A percentile compares a stretch with the other conserved stretches of the same genome.
Evolutionary conservation across 2,797 vertebrate species (phyloP).

Genomic region (Aphelocoma californica): DNA sequence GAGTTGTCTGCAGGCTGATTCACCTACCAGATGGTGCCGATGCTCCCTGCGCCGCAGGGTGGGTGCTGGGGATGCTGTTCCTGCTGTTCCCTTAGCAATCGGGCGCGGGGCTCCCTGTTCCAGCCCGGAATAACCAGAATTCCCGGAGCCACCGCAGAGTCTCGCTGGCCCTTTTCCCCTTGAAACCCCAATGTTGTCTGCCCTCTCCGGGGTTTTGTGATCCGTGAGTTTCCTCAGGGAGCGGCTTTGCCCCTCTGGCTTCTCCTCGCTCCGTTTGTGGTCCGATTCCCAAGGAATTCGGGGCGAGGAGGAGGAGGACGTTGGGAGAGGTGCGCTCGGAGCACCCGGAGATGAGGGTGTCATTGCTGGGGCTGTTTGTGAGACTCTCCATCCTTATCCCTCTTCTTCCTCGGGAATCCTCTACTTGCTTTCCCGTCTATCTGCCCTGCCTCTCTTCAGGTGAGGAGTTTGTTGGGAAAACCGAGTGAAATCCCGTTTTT

Average conservation of each 20-base stretch:
- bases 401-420: neutral
- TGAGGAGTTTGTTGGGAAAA: neutral
- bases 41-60: neutral
- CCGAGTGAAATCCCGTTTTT: neutral
- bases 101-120: neutral
- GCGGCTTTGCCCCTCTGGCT: neutral
- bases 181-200: neutral
- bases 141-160: neutral
- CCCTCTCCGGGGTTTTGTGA: neutral
- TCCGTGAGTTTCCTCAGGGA: neutral
- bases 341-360: neutral
- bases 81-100: slow-evolving; percentile 13
- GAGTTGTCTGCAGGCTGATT: slow-evolving; percentile 37
- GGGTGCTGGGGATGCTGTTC: slow-evolving; percentile 29
- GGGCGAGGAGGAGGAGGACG: neutral
- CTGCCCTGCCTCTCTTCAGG: neutral
- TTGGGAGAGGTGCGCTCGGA: neutral
- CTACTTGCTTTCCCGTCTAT: neutral
- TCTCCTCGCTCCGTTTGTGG: neutral
- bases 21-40: slow-evolving; percentile 39
- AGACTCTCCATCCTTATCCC: neutral
- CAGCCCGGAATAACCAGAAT: neutral
- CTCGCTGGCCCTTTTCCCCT: neutral
- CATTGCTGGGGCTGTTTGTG: neutral
- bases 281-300: neutral